Base-by-base conservation (phyloP, 2,888 invertebrate species). In the Dugesia japonica region DNA sequence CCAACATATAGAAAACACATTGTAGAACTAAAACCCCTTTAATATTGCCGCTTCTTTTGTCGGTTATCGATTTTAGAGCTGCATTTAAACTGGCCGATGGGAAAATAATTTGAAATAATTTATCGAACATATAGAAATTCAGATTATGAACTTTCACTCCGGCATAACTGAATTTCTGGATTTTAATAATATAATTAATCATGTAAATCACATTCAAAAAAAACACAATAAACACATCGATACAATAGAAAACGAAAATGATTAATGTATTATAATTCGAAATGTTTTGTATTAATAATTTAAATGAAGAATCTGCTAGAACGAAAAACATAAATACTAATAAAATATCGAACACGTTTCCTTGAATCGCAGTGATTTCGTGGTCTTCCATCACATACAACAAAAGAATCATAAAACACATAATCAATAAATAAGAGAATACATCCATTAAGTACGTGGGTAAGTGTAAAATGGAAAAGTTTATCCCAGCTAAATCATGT, bases 11-110 rank as follows among this genome's bases (percentile, higher is more conserved):
- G 17, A 56, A 56, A 20, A 56, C 17, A 56, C 56, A 13, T 23
- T 56, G 56, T 9, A 56, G 20, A 56, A 56, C 17, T 23, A 56
- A 56, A 4, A 56, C 17, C 1, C 56, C 56, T 23, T 56, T 56
- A 56, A 4, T 4, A n/a, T 20, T 9, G 1, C 56, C 56, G 23
- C n/a, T 56, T 20, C 17, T 23, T n/a, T 56, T 56, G 7, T 56
- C n/a, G 1, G 4, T 7, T 7, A 56, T n/a, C 4, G 1, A 9
- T 4, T 13, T n/a, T n/a, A 56, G 7, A 23, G 56, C 56, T 20
- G n/a, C 56, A 56, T 56, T 56, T 56, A 56, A 56, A n/a, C 23
- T 56, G n/a, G 56, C 56, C 17, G 56, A 56, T 56, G 56, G 56
- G 23, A 56, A 56, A n/a, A 56, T 20, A n/a, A 56, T 20, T 56